Evolutionary conservation across 2,888 invertebrate species (phyloP).

Genomic region (Eumerus sabulonum): DNA sequence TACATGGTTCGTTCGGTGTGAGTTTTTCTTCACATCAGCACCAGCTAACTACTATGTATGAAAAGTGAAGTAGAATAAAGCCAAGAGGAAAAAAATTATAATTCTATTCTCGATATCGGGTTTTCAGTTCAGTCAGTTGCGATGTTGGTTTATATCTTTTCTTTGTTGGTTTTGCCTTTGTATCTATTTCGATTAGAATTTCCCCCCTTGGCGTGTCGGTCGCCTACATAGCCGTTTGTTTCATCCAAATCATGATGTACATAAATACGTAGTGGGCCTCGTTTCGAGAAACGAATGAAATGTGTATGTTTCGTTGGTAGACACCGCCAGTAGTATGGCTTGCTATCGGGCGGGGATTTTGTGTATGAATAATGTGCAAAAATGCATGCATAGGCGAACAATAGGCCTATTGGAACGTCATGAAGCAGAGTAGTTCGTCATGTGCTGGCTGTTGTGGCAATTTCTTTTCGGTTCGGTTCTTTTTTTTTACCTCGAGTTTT

Average conservation of each 20-base stretch:
- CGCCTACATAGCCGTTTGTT: too few species aligned
- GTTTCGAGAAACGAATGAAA: conserved; percentile 29
- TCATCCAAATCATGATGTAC: too few species aligned
- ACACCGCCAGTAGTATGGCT: too few species aligned
- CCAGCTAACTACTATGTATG: too few species aligned
- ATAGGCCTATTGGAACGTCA: conserved; percentile 41
- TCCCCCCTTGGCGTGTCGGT: conserved; percentile 33
- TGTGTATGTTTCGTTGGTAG: conserved; percentile 29
- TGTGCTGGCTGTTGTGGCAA: conserved; percentile 56
- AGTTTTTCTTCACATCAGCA: conserved; percentile 48
- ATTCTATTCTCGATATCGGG: conserved; percentile 55
- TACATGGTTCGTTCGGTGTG: conserved; percentile 61
- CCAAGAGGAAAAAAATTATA: conserved; percentile 32
- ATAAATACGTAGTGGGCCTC: conserved; percentile 21
- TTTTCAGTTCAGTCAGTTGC: conserved; percentile 45
- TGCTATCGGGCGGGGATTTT: conserved; percentile 25
- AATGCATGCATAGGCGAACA: conserved; percentile 45
- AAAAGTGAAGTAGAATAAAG: not conserved
- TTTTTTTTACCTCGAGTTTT: too few species aligned
- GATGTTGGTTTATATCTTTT: conserved; percentile 25
- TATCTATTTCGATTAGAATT: conserved; percentile 63
- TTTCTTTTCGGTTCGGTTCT: conserved; percentile 24
- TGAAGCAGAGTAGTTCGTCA: conserved; percentile 44
- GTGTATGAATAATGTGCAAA: conserved; percentile 42
- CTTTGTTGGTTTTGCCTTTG: conserved; percentile 13